A percentile compares a stretch with the other conserved stretches of the same genome.
Conservation (phyloP, 2,797 vertebrate genomes). For the Gymnocypris eckloni region DNA sequence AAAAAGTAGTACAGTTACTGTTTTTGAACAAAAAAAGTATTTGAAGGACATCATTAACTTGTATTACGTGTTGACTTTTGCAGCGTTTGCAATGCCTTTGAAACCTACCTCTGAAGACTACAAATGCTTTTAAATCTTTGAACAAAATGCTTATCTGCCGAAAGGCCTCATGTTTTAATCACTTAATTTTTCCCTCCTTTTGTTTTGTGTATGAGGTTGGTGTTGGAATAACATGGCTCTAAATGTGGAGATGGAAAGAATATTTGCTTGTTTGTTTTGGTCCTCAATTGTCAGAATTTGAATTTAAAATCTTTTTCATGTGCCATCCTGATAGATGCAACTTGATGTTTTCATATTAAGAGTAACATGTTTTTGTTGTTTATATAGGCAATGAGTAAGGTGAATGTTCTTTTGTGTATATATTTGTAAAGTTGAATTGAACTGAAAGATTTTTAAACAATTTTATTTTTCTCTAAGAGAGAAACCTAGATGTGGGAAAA, state of each 20-base stretch:
- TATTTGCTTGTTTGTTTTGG: background rate
- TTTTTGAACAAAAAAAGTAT: background rate
- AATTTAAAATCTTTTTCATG: background rate
- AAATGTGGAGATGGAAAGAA: background rate
- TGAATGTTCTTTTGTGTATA: constrained; percentile 13
- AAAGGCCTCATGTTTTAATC: background rate
- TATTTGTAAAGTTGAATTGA: constrained; percentile 35
- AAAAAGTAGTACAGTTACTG: background rate
- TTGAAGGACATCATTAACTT: background rate
- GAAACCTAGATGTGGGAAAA: constrained; percentile 18
- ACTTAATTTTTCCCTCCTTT: background rate
- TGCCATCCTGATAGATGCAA: background rate
- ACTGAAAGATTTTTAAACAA: constrained; percentile 12
- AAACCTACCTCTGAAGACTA: constrained; percentile 35
- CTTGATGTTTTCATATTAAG: constrained; percentile 11
- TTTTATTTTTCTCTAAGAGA: constrained; percentile 36
- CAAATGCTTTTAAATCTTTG: constrained; percentile 17
- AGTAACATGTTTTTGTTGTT: background rate
- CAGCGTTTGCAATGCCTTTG: background rate
- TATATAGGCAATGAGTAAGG: background rate
- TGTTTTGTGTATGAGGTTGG: background rate
- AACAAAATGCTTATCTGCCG: background rate
- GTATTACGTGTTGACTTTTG: constrained; percentile 7
- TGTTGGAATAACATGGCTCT: background rate
- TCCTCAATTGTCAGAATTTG: background rate